These are phyloP conservation scores for Hydrozoanthus gracilis DNA, from an alignment of 92 coral and sea anemone species.

Conservation along the genomic window DNA sequence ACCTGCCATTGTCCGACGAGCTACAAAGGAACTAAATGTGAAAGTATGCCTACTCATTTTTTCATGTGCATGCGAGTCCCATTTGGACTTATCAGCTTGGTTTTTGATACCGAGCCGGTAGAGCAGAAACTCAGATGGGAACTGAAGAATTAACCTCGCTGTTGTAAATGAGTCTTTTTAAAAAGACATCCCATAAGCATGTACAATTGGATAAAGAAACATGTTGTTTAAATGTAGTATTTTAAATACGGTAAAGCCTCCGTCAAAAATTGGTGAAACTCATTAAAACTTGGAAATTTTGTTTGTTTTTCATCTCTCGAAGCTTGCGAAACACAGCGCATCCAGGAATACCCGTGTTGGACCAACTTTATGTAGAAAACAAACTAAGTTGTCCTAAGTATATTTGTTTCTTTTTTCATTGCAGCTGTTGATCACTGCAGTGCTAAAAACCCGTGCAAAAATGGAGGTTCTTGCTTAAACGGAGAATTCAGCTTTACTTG, in stretches of 20 bases:
- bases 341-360: neutral
- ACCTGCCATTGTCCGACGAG: slow-evolving; percentile 77
- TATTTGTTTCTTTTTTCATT: neutral
- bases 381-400: neutral
- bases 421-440: slow-evolving; percentile 91
- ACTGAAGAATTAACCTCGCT: neutral
- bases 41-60: slow-evolving; percentile 66
- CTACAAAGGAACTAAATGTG: slow-evolving; percentile 83
- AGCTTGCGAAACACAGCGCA: no score
- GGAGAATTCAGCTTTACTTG: slow-evolving; percentile 71
- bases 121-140: no score
- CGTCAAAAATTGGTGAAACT: no score
- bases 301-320: no score
- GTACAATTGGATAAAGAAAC: no score
- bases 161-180: no score
- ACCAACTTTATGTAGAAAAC: neutral
- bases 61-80: no score
- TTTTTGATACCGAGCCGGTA: neutral
- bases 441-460: slow-evolving; percentile 73
- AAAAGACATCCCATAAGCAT: no score
- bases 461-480: slow-evolving; percentile 87
- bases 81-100: no score
- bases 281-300: no score
- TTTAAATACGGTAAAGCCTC: no score
- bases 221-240: no score